A percentile compares a stretch with the other conserved stretches of the same genome.
These are phyloP conservation scores for Jordanella pulchra DNA, from an alignment of 2,797 vertebrate species.

Conservation along the genomic window DNA sequence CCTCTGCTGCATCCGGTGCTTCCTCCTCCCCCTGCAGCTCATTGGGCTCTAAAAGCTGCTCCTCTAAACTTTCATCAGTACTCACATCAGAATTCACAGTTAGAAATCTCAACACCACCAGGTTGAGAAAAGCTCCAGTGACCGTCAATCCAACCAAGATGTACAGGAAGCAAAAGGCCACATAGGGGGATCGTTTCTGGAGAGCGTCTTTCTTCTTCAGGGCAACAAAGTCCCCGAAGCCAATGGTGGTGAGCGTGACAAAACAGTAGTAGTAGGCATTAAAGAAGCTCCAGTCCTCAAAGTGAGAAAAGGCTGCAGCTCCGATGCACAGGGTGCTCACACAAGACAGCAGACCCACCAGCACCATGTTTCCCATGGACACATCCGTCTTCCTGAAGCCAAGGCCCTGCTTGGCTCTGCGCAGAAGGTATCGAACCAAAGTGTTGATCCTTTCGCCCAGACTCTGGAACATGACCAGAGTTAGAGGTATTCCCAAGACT, in stretches of 20 bases:
- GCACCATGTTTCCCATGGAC: conserved; percentile 90
- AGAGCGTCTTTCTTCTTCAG: conserved; percentile 86
- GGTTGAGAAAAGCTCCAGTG: conserved; percentile 89
- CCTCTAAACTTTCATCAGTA: conserved; percentile 46
- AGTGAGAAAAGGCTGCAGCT: conserved; percentile 87
- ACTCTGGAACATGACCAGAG: conserved; percentile 92
- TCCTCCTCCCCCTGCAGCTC: conserved; percentile 44
- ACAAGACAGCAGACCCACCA: conserved; percentile 88
- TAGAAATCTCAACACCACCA: conserved; percentile 89
- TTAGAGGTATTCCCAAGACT: conserved; percentile 89
- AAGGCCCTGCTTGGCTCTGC: conserved; percentile 83
- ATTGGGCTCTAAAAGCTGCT: conserved; percentile 11
- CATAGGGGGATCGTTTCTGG: conserved; percentile 83
- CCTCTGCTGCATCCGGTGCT: conserved; percentile 20
- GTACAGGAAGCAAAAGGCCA: conserved; percentile 91
- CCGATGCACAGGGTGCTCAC: conserved; percentile 84
- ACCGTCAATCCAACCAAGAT: conserved; percentile 89
- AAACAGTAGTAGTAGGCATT: conserved; percentile 91
- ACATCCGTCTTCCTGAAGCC: conserved; percentile 82
- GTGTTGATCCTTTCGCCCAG: conserved; percentile 91
- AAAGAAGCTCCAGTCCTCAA: conserved; percentile 91
- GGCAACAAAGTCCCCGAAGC: conserved; percentile 92
- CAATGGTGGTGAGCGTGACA: conserved; percentile 90
- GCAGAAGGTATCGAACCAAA: conserved; percentile 81
- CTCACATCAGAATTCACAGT: conserved; percentile 78